Evolutionary conservation across 2,797 vertebrate species (phyloP), one percentile per base, ranked within the genome.

Genomic region (Monodelphis domestica): DNA sequence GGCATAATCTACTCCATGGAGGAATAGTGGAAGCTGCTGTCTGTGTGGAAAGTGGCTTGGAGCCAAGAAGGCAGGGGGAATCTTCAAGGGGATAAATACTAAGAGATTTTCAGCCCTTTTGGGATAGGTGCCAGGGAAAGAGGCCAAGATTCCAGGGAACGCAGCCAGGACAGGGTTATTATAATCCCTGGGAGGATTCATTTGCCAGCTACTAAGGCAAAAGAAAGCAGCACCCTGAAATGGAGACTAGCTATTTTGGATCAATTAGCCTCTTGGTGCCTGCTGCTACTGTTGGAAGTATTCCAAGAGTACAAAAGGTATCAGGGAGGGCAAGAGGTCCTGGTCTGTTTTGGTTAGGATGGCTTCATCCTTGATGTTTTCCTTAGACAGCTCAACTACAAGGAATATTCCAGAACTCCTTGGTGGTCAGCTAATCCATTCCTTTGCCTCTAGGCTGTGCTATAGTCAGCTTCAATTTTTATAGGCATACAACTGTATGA

Each of bases 181-280:
- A 53, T 94, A 97, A 98, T 95, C 97, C 98, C 97, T 96, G 5
- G 91, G 97, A 97, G 97, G 97, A 96, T 95, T 92, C 96, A 93
- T 97, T 96, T 98, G 96, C 98, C 97, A 98, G 96, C 95, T 97
- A 50, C 97, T 89, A 90, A 97, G 97, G 97, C 94, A 95, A 94
- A 97, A 95, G 95, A 38, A 97, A 97, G 97, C 97, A 91, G 97
- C 96, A 94, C 93, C 97, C 98, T 98, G 98, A 94, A 97, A 97
- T 89, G 95, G 97, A 98, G 97, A 98, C 30, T n/a, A 93, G 98
- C 95, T 97, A 91, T 98, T 98, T 97, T 91, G 11, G 96, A 97
- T 97, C 93, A 97, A 93, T 97, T 96, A 96, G 95, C 95, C 89
- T 95, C 89, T n/a, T 30, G n/a, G 95, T 96, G 97, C 97, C 45